phyloP scores from a whole-genome alignment of 1,140 invertebrate species.

The Conopomorpha cramerella region DNA sequence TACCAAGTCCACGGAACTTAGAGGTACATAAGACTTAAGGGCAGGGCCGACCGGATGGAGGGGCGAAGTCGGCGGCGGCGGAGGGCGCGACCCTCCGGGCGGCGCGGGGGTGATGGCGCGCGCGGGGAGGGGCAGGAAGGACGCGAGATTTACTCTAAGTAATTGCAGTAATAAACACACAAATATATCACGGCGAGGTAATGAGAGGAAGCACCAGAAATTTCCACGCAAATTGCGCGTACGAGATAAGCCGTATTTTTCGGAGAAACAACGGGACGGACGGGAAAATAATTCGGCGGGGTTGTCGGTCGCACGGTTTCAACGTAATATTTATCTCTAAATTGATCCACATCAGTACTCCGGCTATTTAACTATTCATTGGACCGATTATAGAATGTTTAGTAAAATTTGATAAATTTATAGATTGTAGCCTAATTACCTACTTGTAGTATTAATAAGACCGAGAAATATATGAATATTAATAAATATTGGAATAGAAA shows the following conservation, averaged over 20 bases:
- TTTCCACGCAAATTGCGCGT: slow-evolving; percentile 57
- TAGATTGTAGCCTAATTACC: no score
- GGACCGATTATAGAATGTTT: no score
- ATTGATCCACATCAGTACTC: no score
- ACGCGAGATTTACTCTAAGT: slow-evolving; percentile 63
- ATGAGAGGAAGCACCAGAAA: slow-evolving; percentile 58
- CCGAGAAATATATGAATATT: no score
- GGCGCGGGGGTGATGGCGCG: slow-evolving; percentile 12
- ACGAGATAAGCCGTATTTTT: slow-evolving; percentile 56
- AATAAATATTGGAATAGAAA: no score
- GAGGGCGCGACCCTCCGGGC: slow-evolving; percentile 46
- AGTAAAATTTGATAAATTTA: no score
- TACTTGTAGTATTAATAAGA: no score
- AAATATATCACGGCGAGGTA: slow-evolving; percentile 58
- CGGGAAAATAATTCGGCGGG: no score
- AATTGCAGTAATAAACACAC: slow-evolving; percentile 63
- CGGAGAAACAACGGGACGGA: no score
- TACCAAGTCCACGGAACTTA: slow-evolving; percentile 47
- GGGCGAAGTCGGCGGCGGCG: slow-evolving; percentile 50
- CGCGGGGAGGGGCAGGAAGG: slow-evolving; percentile 45
- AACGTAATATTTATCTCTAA: no score
- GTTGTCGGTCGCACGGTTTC: no score
- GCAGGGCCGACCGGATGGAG: slow-evolving; percentile 52
- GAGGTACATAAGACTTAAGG: slow-evolving; percentile 60
- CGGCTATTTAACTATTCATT: no score